Percentiles rank a stretch among this genome's conserved stretches.
These are phyloP conservation scores for Iguana delicatissima DNA, from an alignment of 2,797 vertebrate species.

Conservation along the genomic window DNA sequence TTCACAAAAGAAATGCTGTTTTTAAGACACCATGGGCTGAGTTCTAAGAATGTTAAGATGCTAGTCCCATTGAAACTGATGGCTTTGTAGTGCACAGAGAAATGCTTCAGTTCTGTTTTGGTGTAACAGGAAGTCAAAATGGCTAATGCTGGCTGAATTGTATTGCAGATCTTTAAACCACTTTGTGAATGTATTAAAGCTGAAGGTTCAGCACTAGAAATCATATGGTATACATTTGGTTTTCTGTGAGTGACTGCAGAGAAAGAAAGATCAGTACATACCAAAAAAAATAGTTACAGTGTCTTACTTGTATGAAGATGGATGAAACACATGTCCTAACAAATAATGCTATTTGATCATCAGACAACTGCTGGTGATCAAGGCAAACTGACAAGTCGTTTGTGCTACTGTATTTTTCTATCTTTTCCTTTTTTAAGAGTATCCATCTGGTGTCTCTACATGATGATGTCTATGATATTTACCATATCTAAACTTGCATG, in stretches of 20 bases:
- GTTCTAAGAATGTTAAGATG: background rate
- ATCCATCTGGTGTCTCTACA: constrained; percentile 28
- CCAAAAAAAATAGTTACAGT: constrained; percentile 26
- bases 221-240: rapidly evolving
- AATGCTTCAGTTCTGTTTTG: background rate
- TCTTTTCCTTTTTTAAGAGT: background rate
- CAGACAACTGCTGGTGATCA: constrained; percentile 17
- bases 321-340: background rate
- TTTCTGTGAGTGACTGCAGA: background rate
- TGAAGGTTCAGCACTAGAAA: rapidly evolving
- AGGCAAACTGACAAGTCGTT: constrained; percentile 2
- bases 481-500: constrained; percentile 1
- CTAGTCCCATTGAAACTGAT: background rate
- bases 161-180: background rate
- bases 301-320: constrained; percentile 8
- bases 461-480: constrained; percentile 22
- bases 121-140: background rate
- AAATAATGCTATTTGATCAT: constrained; percentile 15
- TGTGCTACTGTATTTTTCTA: background rate
- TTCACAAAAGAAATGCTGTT: background rate
- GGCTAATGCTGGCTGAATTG: background rate
- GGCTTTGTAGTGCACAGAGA: background rate
- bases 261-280: constrained; percentile 28
- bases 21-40: background rate
- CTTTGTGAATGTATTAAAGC: constrained; percentile 12